Conservation (phyloP, 2,888 invertebrate genomes). For the Liopterus haemorrhoidalis region DNA sequence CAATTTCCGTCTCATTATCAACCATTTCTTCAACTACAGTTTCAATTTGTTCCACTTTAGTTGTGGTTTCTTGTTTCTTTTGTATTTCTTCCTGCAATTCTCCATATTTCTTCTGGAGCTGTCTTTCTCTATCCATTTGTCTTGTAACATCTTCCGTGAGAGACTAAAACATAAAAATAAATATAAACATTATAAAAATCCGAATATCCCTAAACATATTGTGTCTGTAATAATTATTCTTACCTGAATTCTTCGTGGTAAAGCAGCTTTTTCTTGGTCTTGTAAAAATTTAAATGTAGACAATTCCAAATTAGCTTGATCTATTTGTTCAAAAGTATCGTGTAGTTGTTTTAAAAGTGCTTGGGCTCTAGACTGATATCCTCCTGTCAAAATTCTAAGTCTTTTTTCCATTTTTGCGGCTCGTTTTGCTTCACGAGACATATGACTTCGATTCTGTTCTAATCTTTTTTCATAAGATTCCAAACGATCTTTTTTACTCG, state of each 20-base stretch:
- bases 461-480: conserved; percentile 88
- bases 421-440: conserved; percentile 94
- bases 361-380: conserved; percentile 73
- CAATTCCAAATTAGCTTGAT: conserved; percentile 81
- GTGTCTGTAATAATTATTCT: conserved; percentile 10
- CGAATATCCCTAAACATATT: background rate
- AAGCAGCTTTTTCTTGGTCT: conserved; percentile 82
- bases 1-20: too few species aligned
- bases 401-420: conserved; percentile 98
- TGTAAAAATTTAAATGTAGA: conserved; percentile 87
- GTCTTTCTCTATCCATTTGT: conserved; percentile 86
- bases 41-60: conserved; percentile 11
- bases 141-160: conserved; percentile 87
- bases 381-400: conserved; percentile 88
- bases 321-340: conserved; percentile 82
- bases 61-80: conserved; percentile 38
- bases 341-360: conserved; percentile 81
- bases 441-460: conserved; percentile 89
- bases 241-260: conserved; percentile 85
- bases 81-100: conserved; percentile 62
- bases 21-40: conserved; percentile 15
- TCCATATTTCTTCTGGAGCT: conserved; percentile 76
- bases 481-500: conserved; percentile 91
- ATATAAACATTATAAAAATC: background rate
- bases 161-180: conserved; percentile 51